Evolutionary conservation across 1,140 invertebrate species (phyloP).

Genomic region (Drosophila subpulchrella): DNA sequence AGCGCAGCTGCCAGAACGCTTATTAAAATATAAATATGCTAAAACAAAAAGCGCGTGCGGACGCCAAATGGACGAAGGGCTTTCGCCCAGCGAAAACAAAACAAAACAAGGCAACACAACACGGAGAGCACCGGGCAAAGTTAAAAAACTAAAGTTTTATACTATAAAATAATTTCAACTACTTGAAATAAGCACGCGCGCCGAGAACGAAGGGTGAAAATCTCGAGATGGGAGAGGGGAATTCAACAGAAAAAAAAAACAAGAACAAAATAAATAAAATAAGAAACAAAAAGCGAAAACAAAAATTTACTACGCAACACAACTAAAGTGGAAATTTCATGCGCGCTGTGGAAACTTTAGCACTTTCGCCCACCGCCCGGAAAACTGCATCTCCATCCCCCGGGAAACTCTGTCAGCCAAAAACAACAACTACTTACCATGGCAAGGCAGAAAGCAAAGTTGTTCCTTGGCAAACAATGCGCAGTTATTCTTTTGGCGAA

Average conservation of each 20-base stretch:
- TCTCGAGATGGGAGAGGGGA: constrained; percentile 14
- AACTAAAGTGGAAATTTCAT: constrained; percentile 81
- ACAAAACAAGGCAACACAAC: constrained; percentile 12
- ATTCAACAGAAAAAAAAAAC: neutral
- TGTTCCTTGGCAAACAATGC: constrained; percentile 77
- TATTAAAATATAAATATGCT: constrained; percentile 84
- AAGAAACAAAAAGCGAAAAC: constrained; percentile 39
- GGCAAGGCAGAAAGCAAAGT: constrained; percentile 67
- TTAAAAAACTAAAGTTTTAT: constrained; percentile 83
- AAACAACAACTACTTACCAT: constrained; percentile 33
- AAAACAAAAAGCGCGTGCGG: constrained; percentile 64
- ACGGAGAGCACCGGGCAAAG: constrained; percentile 44
- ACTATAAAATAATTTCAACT: constrained; percentile 82
- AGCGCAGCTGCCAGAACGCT: constrained; percentile 79
- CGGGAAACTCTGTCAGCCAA: constrained; percentile 45
- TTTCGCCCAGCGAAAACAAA: constrained; percentile 34
- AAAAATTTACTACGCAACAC: constrained; percentile 72
- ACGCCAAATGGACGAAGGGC: constrained; percentile 57
- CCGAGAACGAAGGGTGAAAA: constrained; percentile 27
- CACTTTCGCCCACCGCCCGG: constrained; percentile 39
- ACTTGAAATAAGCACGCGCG: constrained; percentile 76
- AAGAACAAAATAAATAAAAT: constrained; percentile 17
- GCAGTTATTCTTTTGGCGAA: constrained; percentile 75
- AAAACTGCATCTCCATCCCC: constrained; percentile 13
- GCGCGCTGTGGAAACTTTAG: constrained; percentile 77